Conservation (phyloP, 2,113 vertebrate genomes). For the Bufo bufo region DNA sequence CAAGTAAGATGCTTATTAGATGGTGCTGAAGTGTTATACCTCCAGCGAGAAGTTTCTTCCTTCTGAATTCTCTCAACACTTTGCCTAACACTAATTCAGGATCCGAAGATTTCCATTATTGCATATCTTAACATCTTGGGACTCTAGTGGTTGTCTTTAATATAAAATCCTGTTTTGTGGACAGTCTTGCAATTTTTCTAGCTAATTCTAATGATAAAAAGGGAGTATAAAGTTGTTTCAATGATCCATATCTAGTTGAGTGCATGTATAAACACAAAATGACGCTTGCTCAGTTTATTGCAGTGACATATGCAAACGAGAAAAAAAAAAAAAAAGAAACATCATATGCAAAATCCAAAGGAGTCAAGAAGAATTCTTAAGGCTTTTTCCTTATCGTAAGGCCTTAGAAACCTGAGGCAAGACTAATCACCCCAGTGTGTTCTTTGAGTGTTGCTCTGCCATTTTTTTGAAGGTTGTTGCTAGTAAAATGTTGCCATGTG, state of each 20-base stretch:
- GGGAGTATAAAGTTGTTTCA: slow-evolving; percentile 85
- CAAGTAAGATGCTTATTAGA: slow-evolving; percentile 87
- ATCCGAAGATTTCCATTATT: slow-evolving; percentile 78
- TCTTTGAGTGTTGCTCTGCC: slow-evolving; percentile 62
- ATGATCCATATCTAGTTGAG: slow-evolving; percentile 85
- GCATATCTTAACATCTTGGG: slow-evolving; percentile 84
- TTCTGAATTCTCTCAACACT: slow-evolving; percentile 82
- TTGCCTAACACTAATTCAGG: slow-evolving; percentile 81
- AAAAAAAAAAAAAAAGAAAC: slow-evolving; percentile 82
- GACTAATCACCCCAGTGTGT: slow-evolving; percentile 39
- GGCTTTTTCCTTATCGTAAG: slow-evolving; percentile 83
- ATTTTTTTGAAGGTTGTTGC: slow-evolving; percentile 68
- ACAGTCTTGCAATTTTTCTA: slow-evolving; percentile 94
- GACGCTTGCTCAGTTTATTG: slow-evolving; percentile 94
- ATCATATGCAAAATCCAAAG: slow-evolving; percentile 93
- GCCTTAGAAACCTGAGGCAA: slow-evolving; percentile 24
- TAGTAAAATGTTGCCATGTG: slow-evolving; percentile 65
- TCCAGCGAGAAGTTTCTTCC: slow-evolving; percentile 82
- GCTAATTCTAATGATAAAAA: slow-evolving; percentile 90
- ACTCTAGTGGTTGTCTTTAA: slow-evolving; percentile 81
- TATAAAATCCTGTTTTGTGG: slow-evolving; percentile 85
- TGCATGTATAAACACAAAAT: slow-evolving; percentile 88
- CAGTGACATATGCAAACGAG: slow-evolving; percentile 89
- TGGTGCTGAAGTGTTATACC: slow-evolving; percentile 88
- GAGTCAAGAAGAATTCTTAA: slow-evolving; percentile 79